These are phyloP conservation scores for Rhagoletis pomonella DNA, from an alignment of 1,140 invertebrate species.

Conservation along the genomic window DNA sequence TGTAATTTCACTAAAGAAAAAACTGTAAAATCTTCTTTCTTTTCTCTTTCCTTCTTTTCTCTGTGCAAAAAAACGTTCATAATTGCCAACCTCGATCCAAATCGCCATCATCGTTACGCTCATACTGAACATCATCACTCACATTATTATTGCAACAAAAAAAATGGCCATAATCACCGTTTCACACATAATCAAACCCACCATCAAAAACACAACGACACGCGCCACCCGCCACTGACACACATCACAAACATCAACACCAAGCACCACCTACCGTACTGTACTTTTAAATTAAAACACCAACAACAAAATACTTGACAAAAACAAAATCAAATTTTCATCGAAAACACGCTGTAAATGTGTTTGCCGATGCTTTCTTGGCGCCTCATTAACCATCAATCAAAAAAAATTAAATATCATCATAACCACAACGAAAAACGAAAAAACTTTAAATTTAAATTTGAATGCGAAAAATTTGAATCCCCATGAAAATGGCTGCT, in stretches of 20 bases:
- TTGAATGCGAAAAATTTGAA: not conserved
- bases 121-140: not conserved
- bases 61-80: not conserved
- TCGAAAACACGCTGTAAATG: not conserved
- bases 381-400: not conserved
- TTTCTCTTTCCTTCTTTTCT: constrained; percentile 21
- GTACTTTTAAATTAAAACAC: not conserved
- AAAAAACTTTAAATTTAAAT: constrained; percentile 26
- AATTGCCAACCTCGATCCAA: constrained; percentile 10
- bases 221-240: not conserved
- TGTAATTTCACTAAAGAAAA: constrained; percentile 38
- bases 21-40: constrained; percentile 51
- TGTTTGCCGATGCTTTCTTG: not conserved
- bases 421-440: not conserved
- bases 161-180: not conserved
- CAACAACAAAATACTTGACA: not conserved
- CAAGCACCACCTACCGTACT: not conserved
- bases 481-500: not conserved
- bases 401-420: not conserved
- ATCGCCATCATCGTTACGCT: constrained; percentile 18
- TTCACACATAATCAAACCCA: too few species aligned
- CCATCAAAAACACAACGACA: not conserved
- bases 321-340: not conserved
- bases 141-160: not conserved
- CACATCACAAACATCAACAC: not conserved